These are phyloP conservation scores for Meteorus colon DNA, from an alignment of 2,888 invertebrate species.

Conservation along the genomic window DNA sequence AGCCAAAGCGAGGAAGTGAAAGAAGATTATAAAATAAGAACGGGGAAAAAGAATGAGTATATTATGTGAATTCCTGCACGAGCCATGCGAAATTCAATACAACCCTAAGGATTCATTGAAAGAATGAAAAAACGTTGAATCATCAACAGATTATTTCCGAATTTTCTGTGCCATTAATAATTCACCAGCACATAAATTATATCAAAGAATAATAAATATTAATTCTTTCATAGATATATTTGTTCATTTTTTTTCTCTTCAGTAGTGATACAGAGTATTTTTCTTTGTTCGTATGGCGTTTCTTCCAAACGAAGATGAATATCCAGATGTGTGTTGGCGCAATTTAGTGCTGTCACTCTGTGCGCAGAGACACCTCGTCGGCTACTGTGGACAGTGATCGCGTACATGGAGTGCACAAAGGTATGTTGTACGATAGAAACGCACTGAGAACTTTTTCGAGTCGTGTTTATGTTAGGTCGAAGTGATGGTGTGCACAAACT, in stretches of 20 bases:
- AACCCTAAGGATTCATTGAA: neutral
- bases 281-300: neutral
- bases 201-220: too few species aligned
- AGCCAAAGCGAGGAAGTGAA: neutral
- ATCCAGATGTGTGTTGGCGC: constrained; percentile 12
- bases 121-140: neutral
- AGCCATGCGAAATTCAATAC: neutral
- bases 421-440: neutral
- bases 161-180: neutral
- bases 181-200: too few species aligned
- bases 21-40: neutral
- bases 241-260: too few species aligned
- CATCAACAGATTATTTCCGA: neutral
- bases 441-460: neutral
- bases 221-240: too few species aligned
- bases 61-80: neutral
- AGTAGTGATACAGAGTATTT: neutral
- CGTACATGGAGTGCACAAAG: neutral
- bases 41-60: neutral
- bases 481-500: neutral
- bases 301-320: constrained; percentile 23
- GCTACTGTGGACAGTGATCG: constrained; percentile 20
- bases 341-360: constrained; percentile 23
- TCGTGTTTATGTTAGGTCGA: neutral
- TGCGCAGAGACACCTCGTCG: neutral